Evolutionary conservation across 2,113 vertebrate species (phyloP).

Genomic region (Rhineura floridana): DNA sequence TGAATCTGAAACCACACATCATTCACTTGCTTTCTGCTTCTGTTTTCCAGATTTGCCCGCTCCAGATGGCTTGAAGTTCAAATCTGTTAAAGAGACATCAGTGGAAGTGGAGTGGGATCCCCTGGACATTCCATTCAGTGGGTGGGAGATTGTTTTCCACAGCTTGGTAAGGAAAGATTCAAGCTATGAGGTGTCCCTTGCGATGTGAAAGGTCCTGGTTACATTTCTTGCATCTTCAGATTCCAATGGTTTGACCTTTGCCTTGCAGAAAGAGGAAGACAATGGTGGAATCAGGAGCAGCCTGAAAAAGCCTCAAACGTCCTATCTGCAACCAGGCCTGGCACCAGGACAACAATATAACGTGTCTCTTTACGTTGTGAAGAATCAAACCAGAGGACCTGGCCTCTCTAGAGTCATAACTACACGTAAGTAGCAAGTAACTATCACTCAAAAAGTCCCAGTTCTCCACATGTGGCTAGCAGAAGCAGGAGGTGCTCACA

Average conservation of each 20-base stretch:
- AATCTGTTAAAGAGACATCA: constrained; percentile 91
- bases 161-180: constrained; percentile 82
- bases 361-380: constrained; percentile 92
- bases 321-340: constrained; percentile 91
- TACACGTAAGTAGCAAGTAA: constrained; percentile 86
- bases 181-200: not conserved
- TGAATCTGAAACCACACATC: not conserved
- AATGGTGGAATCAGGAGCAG: constrained; percentile 90
- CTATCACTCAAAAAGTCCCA: too few relatives aligned
- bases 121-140: constrained; percentile 90
- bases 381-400: constrained; percentile 92
- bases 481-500: too few relatives aligned
- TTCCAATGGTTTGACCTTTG: not conserved
- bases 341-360: constrained; percentile 95
- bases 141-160: constrained; percentile 95
- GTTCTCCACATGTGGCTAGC: too few relatives aligned
- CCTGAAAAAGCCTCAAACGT: constrained; percentile 87
- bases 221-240: not conserved
- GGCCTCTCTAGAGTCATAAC: constrained; percentile 85
- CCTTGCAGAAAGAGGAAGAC: constrained; percentile 94
- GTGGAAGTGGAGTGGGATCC: constrained; percentile 98
- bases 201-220: not conserved
- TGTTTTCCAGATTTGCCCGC: constrained; percentile 87
- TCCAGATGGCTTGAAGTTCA: constrained; percentile 95
- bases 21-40: not conserved